Evolutionary conservation across 92 coral and sea anemone genomes (phyloP), one percentile per base, ranked within the genome.

Genomic region (Parazoanthus darwini): DNA sequence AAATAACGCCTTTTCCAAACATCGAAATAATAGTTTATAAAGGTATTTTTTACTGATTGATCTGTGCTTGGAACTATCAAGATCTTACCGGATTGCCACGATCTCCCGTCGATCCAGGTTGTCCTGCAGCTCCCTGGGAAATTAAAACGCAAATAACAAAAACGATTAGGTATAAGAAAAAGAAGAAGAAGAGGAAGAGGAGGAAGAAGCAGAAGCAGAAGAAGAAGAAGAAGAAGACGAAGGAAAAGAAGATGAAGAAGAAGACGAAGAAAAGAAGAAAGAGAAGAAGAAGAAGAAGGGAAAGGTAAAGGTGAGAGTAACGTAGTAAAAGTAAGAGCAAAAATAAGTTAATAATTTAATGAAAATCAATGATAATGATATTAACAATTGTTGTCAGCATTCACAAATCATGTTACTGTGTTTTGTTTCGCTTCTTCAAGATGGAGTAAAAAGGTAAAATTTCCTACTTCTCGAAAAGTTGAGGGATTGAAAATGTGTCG

Each of bases 81-180:
- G 18, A 5, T 82, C 93, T 92, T 82, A 92, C 94, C 85, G 85
- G 58, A 76, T 89, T 88, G 37, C 98, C 98, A 59, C 93, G 92
- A 79, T 95, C 98, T 58, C 98, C 98, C 3, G 96, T 48, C 22
- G 91, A 85, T n/a, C 98, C 98, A n/a, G 93, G 85, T 82, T 95
- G 93, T 22, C 98, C 98, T 48, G 98, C 92, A 8, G 65, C 91
- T 81, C 98, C 98, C 98, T 94, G 84, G 44, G 81, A 82, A 43
- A 15, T 63, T 29, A 70, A 48, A 44, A 6, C 22, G 22, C 33
- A 75, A 15, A 75, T 3, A 75, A 42, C 23, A 4, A 16, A 43
- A 11, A 6, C 14, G 77, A 39, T 39, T 39, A 39, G 42, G 42
- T 33, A 26, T 3, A 5, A 1, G 4, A 7, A 7, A 1, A 13